Evolutionary conservation across 2,113 vertebrate genomes (phyloP), one percentile per base, ranked within the genome.

Genomic region (Plectropomus leopardus): DNA sequence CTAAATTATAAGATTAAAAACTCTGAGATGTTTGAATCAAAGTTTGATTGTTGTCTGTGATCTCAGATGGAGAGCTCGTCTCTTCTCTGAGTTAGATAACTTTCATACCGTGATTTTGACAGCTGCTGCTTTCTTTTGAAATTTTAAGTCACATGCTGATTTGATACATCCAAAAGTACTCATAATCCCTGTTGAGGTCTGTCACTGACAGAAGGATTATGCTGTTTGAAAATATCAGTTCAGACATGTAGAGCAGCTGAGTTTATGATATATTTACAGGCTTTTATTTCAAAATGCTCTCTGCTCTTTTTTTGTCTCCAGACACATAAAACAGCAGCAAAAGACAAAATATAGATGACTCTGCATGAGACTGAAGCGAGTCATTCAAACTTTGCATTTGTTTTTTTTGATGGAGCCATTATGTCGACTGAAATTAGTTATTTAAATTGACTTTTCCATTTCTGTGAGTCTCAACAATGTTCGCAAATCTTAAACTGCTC

Each of bases 351-450:
- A 1, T 21, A 4, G 26, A 16, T 32, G 58, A 2, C 50, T 17
- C 45, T 19, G 45, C 44, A 40, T 0, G 11, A 9, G 17, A 7
- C 23, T 50, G 53, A 67, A 26, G 53, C 15, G 36, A 63, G 32
- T 19, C n/a, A 54, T 23, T 60, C 47, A 59, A 5, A 21, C 54
- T 66, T 51, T 59, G 14, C 44, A 6, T 21, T 13, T 11, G 30
- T 59, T 47, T 23, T 63, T n/a, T 8, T 4, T 17, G 30, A 68
- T 3, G 28, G 51, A 70, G 21, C 16, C 15, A 57, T 71, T 50
- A 60, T 19, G 23, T 26, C 8, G 59, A 26, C 16, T 45, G 48
- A 30, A 36, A 66, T 80, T 2, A 72, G 77, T 85, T 36, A 81
- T 78, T 84, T n/a, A 80, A 60, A 60, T 30, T 6, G 26, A 34